Evolutionary conservation across 1,140 invertebrate species (phyloP).

Genomic region (Chironomus striatipennis): DNA sequence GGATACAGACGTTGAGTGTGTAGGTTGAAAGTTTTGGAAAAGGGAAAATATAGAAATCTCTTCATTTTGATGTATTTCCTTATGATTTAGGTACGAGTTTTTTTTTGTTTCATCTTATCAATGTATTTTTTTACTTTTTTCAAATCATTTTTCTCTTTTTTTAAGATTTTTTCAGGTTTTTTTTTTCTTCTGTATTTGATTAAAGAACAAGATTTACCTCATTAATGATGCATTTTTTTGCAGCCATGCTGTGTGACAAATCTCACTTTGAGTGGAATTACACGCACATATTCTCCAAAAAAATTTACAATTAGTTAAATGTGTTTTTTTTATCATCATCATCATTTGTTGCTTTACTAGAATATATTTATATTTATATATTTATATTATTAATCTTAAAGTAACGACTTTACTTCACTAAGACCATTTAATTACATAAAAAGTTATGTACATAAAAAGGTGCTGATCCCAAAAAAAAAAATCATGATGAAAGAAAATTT

Average conservation of each 20-base stretch:
- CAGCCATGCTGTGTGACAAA: background rate
- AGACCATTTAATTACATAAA: background rate
- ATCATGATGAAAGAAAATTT: too few relatives aligned
- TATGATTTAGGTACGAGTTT: slow-evolving; percentile 13
- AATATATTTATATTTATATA: slow-evolving; percentile 11
- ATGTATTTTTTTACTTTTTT: background rate
- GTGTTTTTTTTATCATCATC: background rate
- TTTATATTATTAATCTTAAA: slow-evolving; percentile 4
- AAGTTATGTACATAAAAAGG: slow-evolving; percentile 13
- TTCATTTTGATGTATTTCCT: background rate
- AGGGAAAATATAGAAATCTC: background rate
- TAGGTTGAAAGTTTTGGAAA: background rate
- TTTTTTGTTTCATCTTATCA: background rate
- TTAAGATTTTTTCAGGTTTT: background rate
- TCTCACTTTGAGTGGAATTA: background rate
- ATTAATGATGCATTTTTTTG: too few relatives aligned
- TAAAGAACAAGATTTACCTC: too few relatives aligned
- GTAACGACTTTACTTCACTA: slow-evolving; percentile 7
- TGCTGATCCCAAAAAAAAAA: background rate
- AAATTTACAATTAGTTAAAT: slow-evolving; percentile 3
- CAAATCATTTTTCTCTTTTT: background rate
- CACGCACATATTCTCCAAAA: slow-evolving; percentile 3
- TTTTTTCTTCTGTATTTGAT: too few relatives aligned
- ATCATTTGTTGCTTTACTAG: background rate
- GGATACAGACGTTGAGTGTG: too few relatives aligned